phyloP scores from a whole-genome alignment of 2,113 vertebrate species.

The Okapia johnstoni region DNA sequence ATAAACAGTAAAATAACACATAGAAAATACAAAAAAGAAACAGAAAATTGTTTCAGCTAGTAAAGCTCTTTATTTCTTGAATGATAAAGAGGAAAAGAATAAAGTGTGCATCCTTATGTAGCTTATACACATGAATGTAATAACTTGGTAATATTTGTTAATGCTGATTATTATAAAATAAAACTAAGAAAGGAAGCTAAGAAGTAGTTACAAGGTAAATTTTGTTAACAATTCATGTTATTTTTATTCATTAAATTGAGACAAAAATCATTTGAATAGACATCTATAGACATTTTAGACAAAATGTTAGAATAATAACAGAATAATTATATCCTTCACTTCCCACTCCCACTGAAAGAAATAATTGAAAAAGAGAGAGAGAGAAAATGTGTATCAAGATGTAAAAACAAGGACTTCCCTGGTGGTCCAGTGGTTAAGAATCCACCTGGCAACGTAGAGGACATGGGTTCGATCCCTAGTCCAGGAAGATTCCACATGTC shows the following conservation, averaged over 20 bases:
- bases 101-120: not conserved
- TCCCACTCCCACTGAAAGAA: not conserved
- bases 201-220: not conserved
- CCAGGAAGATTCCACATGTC: not conserved
- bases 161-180: not conserved
- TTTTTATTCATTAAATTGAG: not conserved
- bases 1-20: not conserved
- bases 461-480: not conserved
- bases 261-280: not conserved
- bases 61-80: not conserved
- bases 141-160: not conserved
- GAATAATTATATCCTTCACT: not conserved
- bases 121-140: not conserved
- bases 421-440: not conserved
- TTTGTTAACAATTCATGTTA: not conserved
- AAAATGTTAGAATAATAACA: not conserved
- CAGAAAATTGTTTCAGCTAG: not conserved
- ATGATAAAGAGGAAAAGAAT: not conserved
- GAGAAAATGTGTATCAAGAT: not conserved
- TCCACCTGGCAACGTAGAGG: not conserved
- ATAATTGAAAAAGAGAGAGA: not conserved
- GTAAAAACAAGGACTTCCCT: not conserved
- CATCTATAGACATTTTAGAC: not conserved
- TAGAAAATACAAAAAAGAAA: not conserved
- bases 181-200: not conserved